Percentiles rank a stretch among this genome's conserved stretches.
These are phyloP conservation scores for Heterotilapia buettikoferi DNA, from an alignment of 2,113 vertebrate genomes.

Conservation along the genomic window DNA sequence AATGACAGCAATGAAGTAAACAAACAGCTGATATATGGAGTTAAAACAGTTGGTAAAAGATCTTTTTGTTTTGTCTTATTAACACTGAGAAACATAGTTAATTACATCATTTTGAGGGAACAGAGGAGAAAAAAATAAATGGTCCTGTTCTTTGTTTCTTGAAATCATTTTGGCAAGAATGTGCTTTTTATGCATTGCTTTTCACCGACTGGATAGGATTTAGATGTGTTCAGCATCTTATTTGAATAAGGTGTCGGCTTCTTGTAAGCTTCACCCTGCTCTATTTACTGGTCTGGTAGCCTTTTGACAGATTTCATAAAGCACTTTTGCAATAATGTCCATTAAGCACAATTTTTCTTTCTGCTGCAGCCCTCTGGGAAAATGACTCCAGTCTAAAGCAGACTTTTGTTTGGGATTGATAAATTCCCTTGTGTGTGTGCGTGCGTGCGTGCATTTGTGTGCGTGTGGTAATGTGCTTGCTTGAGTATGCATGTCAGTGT, in stretches of 20 bases:
- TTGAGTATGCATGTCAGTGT: conserved; percentile 47
- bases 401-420: conserved; percentile 44
- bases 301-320: conserved; percentile 38
- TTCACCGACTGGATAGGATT: conserved; percentile 1
- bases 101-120: not conserved
- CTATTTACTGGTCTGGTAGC: conserved; percentile 33
- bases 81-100: not conserved
- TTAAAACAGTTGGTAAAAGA: not conserved
- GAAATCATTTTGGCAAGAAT: conserved; percentile 11
- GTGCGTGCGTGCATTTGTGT: not conserved
- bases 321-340: conserved; percentile 40
- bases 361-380: not conserved
- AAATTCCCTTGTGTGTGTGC: conserved; percentile 3
- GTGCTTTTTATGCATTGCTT: not conserved
- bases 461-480: conserved; percentile 12
- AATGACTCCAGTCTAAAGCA: conserved; percentile 14
- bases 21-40: not conserved
- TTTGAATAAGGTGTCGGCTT: conserved; percentile 46
- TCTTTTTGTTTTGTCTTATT: not conserved
- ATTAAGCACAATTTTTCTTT: conserved; percentile 47
- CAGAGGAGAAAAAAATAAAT: not conserved
- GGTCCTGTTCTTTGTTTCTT: not conserved
- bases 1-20: not conserved
- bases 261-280: conserved; percentile 18
- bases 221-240: conserved; percentile 40